These are phyloP conservation scores for Amphiprion clarkii DNA, from an alignment of 2,797 vertebrate species.

Conservation along the genomic window DNA sequence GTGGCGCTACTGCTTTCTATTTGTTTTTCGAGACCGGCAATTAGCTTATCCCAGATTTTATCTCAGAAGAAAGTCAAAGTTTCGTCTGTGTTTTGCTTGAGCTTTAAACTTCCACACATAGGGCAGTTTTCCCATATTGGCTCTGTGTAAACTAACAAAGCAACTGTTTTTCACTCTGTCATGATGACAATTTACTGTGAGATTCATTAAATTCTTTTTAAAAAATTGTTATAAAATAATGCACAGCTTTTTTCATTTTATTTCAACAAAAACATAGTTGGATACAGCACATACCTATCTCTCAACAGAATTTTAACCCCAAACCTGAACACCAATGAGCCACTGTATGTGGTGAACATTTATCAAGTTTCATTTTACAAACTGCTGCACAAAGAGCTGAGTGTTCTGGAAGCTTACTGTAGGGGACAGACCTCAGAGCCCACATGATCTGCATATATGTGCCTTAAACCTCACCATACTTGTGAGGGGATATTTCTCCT, in stretches of 20 bases:
- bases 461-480: slow-evolving; percentile 54
- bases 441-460: slow-evolving; percentile 73
- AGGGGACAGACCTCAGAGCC: slow-evolving; percentile 64
- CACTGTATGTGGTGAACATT: slow-evolving; percentile 68
- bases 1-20: slow-evolving; percentile 34
- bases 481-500: slow-evolving; percentile 58
- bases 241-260: slow-evolving; percentile 17
- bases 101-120: slow-evolving; percentile 21
- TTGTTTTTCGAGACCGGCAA: slow-evolving; percentile 46
- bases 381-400: slow-evolving; percentile 72
- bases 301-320: slow-evolving; percentile 62
- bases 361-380: slow-evolving; percentile 78
- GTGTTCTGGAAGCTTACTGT: slow-evolving; percentile 69
- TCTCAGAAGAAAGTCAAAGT: slow-evolving; percentile 31
- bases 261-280: slow-evolving; percentile 51
- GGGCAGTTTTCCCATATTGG: slow-evolving; percentile 17
- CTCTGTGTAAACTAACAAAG: not conserved
- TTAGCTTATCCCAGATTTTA: slow-evolving; percentile 49
- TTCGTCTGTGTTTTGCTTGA: slow-evolving; percentile 11
- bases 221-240: slow-evolving; percentile 7
- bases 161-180: slow-evolving; percentile 21
- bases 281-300: slow-evolving; percentile 58
- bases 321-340: slow-evolving; percentile 58
- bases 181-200: slow-evolving; percentile 19
- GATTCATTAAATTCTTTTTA: slow-evolving; percentile 24